phyloP scores from a whole-genome alignment of 2,888 invertebrate species.

The Mongoloraphidia duomilia region DNA sequence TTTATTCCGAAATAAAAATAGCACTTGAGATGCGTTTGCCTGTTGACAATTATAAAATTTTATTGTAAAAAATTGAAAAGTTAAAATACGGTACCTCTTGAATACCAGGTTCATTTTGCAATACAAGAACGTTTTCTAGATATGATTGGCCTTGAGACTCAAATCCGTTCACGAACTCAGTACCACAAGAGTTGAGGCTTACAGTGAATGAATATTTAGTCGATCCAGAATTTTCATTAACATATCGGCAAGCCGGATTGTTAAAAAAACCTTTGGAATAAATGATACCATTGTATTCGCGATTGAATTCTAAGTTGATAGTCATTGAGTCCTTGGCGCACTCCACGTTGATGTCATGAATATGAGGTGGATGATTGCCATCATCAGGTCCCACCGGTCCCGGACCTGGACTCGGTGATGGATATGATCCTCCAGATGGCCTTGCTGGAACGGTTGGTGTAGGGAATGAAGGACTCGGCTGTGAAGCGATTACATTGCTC shows the following conservation, averaged over 20 bases:
- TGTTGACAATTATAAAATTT: too few relatives aligned
- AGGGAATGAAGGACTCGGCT: constrained; percentile 9
- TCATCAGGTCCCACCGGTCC: constrained; percentile 30
- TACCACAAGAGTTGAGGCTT: constrained; percentile 59
- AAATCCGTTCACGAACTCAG: constrained; percentile 64
- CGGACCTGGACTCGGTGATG: constrained; percentile 12
- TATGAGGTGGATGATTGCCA: constrained; percentile 57
- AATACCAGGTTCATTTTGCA: constrained; percentile 66
- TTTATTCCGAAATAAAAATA: too few relatives aligned
- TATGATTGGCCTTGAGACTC: constrained; percentile 64
- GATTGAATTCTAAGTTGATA: constrained; percentile 64
- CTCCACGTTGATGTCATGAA: constrained; percentile 58
- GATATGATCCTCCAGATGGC: constrained; percentile 16
- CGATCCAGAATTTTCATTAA: constrained; percentile 52
- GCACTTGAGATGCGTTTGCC: too few relatives aligned
- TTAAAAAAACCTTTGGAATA: constrained; percentile 63
- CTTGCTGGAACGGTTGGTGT: constrained; percentile 12
- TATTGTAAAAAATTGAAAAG: neutral
- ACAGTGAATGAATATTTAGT: constrained; percentile 60
- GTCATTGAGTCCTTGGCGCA: constrained; percentile 75
- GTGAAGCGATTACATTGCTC: constrained; percentile 13
- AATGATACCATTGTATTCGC: constrained; percentile 60
- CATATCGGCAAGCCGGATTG: constrained; percentile 57
- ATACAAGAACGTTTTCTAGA: constrained; percentile 60
- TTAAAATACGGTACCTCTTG: constrained; percentile 29